Percentiles rank a stretch among this genome's conserved stretches.
Evolutionary conservation across 2,888 invertebrate genomes (phyloP).

Genomic region (Sericinus montela): DNA sequence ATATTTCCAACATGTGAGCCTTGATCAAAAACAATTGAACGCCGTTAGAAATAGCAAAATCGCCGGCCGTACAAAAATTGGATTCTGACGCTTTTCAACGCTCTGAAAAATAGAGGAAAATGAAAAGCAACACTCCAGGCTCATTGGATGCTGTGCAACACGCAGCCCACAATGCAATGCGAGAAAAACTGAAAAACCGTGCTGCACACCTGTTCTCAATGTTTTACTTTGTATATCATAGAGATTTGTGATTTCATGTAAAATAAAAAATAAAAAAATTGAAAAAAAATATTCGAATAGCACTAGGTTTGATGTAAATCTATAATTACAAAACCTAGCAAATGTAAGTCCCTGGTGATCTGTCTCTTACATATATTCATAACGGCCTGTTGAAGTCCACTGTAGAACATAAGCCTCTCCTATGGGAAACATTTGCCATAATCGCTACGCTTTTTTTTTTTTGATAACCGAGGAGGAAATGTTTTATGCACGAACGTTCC

Average conservation of each 20-base stretch:
- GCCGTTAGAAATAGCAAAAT: constrained; percentile 11
- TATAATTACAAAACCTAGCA: too few species aligned
- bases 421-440: too few species aligned
- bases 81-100: constrained; percentile 49
- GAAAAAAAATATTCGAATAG: too few species aligned
- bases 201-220: neutral
- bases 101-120: constrained; percentile 44
- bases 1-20: neutral
- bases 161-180: neutral
- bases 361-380: too few species aligned
- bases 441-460: too few species aligned
- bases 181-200: neutral
- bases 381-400: too few species aligned
- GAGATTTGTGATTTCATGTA: neutral
- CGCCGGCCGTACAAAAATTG: constrained; percentile 47
- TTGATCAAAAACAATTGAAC: constrained; percentile 9
- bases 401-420: too few species aligned
- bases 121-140: neutral
- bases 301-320: too few species aligned
- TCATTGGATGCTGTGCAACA: constrained; percentile 7
- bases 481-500: too few species aligned
- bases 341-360: too few species aligned
- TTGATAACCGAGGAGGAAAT: too few species aligned
- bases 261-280: too few species aligned
- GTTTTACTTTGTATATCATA: neutral